Conservation (phyloP, 2,888 invertebrate genomes). For the Amblyjoppa fuscipennis region DNA sequence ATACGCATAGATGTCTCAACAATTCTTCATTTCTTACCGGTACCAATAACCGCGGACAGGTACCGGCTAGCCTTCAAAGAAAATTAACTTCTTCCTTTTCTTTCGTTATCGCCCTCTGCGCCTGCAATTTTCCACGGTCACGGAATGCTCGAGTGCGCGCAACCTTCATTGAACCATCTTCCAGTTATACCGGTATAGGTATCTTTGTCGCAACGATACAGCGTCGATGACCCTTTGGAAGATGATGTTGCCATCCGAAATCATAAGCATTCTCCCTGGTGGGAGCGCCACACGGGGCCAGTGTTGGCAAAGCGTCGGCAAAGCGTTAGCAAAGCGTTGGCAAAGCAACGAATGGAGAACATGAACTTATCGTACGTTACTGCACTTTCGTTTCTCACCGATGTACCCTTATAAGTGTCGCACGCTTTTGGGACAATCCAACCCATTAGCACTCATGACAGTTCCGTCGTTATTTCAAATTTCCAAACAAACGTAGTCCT, state of each 20-base stretch:
- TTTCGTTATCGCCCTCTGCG: background rate
- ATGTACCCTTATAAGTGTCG: no score
- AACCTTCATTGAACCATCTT: background rate
- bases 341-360: no score
- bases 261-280: background rate
- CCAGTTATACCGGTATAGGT: background rate
- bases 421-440: no score
- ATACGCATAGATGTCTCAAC: constrained; percentile 19
- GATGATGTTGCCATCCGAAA: background rate
- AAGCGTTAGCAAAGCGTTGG: no score
- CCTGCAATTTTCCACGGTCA: background rate
- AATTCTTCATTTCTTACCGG: constrained; percentile 52
- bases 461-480: background rate
- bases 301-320: no score
- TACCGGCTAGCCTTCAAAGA: constrained; percentile 56
- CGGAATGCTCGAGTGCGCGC: background rate
- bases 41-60: constrained; percentile 52
- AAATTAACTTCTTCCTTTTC: constrained; percentile 6
- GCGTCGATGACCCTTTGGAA: background rate
- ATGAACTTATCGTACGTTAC: no score
- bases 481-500: background rate
- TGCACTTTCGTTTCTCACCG: no score
- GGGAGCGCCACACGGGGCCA: no score
- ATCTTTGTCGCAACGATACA: background rate
- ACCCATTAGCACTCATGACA: no score